Conservation (phyloP, 2,113 vertebrate species). For the Plestiodon gilberti region DNA sequence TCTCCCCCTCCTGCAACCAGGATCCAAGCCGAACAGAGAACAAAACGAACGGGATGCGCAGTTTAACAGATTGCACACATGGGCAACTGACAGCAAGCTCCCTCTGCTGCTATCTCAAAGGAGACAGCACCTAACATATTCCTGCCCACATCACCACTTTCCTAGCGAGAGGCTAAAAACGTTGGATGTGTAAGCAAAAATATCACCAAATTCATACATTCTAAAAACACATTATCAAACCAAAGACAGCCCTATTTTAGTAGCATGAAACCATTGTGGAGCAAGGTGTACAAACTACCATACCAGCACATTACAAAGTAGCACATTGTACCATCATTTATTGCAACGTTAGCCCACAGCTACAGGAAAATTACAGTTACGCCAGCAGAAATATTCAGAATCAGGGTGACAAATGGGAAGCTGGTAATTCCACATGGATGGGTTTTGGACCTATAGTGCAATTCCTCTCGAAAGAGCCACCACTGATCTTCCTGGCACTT, state of each 20-base stretch:
- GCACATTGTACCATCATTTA: background rate
- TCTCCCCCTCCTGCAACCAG: background rate
- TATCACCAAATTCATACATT: background rate
- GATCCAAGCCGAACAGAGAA: conserved; percentile 15
- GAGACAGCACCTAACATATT: conserved; percentile 8
- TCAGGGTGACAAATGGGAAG: background rate
- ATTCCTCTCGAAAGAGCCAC: background rate
- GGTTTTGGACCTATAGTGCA: background rate
- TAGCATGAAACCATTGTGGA: background rate
- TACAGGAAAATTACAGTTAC: background rate
- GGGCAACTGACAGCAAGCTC: background rate
- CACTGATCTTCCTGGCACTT: background rate
- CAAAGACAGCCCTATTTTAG: background rate
- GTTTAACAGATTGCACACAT: conserved; percentile 18
- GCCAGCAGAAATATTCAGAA: background rate
- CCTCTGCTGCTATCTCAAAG: conserved; percentile 12
- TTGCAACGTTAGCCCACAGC: background rate
- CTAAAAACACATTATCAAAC: background rate
- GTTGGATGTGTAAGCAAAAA: background rate
- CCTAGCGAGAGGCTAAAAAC: background rate
- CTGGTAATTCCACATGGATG: background rate
- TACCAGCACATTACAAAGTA: background rate
- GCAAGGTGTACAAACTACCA: background rate
- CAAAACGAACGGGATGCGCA: conserved; percentile 12
- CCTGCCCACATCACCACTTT: background rate